Evolutionary conservation across 2,888 invertebrate species (phyloP).

Genomic region (Andrena camellia): DNA sequence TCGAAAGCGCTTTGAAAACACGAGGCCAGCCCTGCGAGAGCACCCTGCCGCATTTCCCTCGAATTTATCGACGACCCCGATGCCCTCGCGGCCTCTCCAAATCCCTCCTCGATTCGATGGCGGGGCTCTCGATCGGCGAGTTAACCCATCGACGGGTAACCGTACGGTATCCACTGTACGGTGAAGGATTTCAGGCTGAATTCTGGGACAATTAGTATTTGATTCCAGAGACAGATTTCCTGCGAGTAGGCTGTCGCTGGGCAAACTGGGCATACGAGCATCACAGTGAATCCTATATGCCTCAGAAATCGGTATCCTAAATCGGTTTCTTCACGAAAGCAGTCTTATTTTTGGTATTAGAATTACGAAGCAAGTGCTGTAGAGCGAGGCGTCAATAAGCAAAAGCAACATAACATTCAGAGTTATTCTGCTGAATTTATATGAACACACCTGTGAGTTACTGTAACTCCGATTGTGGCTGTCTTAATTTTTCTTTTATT

Average conservation of each 20-base stretch:
- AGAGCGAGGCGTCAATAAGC: no score
- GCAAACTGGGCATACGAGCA: background rate
- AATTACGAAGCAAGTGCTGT: no score
- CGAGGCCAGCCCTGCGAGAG: slow-evolving; percentile 26
- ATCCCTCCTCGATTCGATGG: slow-evolving; percentile 37
- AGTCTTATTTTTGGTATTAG: no score
- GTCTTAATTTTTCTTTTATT: no score
- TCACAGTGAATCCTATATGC: background rate
- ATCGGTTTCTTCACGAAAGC: no score
- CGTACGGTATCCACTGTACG: slow-evolving; percentile 14
- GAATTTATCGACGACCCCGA: slow-evolving; percentile 66
- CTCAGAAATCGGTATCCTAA: no score
- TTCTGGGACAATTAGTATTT: slow-evolving; percentile 32
- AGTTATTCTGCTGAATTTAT: no score
- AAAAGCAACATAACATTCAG: no score
- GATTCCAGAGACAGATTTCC: background rate
- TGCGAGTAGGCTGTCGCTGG: background rate
- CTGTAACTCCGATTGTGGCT: no score
- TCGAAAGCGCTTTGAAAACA: slow-evolving; percentile 66
- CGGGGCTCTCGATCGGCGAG: slow-evolving; percentile 25
- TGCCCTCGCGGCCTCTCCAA: slow-evolving; percentile 42
- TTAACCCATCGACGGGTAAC: background rate
- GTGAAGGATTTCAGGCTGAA: slow-evolving; percentile 33
- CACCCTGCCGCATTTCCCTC: slow-evolving; percentile 63
- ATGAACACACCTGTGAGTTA: no score